Evolutionary conservation across 2,888 invertebrate genomes (phyloP), one percentile per base, ranked within the genome.

Genomic region (Hanleya hanleyi): DNA sequence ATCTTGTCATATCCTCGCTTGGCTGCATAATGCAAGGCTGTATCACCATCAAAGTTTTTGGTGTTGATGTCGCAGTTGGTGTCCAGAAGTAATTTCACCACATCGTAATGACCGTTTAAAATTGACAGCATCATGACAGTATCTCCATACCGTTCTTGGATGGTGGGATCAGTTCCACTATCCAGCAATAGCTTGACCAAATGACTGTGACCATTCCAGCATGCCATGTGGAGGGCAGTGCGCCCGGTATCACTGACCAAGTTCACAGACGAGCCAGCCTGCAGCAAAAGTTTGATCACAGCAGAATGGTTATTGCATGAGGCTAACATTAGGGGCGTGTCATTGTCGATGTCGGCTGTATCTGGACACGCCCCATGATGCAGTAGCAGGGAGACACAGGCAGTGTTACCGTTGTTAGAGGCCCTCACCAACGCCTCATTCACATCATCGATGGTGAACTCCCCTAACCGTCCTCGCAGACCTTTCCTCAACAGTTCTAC

Each of bases 321-420:
- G 6, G 82, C 81, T 18, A 82, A 51, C 77, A 80, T 80, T 29
- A 83, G 71, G 2, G 82, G 75, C 0, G 80, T 81, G 70, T 83
- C 80, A 9, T 81, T 80, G 66, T 83, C 82, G 41, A 71, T 37
- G 67, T 83, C 81, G 15, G 75, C 77, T 5, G 77, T 71, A 36
- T 79, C 74, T 9, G 72, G 64, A 61, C 81, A 79, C 0, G 76
- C 81, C 7, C 79, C 80, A 26, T 78, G 62, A 47, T 69, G 71
- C 22, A 77, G 70, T 38, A 77, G 38, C 32, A 67, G 36, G 12
- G 37, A 35, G 7, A 73, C 75, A 49, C 77, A 77, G 15, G 51
- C 57, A 0, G 50, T 50, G 36, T 70, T 77, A 36, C 83, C 83
- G 41, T 74, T 66, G 51, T 33, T 67, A 35, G 79, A 73, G 1